Evolutionary conservation across 2,888 invertebrate species (phyloP), one percentile per base, ranked within the genome.

Genomic region (Diploptera punctata): DNA sequence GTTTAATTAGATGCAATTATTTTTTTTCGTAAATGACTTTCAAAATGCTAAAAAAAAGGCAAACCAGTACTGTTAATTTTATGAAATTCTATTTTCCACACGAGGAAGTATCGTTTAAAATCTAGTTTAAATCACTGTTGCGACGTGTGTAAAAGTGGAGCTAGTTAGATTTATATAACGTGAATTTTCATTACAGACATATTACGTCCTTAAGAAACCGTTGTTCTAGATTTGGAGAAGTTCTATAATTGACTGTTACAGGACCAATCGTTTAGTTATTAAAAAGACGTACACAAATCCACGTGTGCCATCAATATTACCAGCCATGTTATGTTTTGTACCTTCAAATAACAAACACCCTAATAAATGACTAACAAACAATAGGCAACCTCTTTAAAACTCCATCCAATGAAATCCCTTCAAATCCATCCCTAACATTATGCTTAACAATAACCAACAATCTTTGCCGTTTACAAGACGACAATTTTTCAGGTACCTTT

Each of bases 401-500:
- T 10, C 10, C 26, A 29, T 9, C 26, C 57, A n/a, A 29, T 24
- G 26, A 26, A 21, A 16, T 54, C 16, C 26, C 24, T 26, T n/a
- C n/a, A n/a, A 29, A 5, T 24, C 29, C 24, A 21, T n/a, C 18
- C 65, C 65, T 65, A 65, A 65, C 47, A 65, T 44, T 65, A 65
- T 65, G 62, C 19, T 62, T 69, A 65, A 72, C 69, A 71, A 68
- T 60, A 73, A 73, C 69, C 71, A 57, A 71, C 71, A 68, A 57
- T 65, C 74, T 67, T 74, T 44, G 68, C 21, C 74, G 62, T 69
- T 49, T 67, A 62, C 67, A 70, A 49, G 73, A 69, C 61, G 70
- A 73, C 74, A 57, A n/a, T 70, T 62, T n/a, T n/a, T 74, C 72
- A 74, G 72, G 72, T 74, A 74, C 74, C 74, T 29, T 74, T 69